Evolutionary conservation across 2,113 vertebrate species (phyloP).

Genomic region (Phalacrocorax aristotelis): DNA sequence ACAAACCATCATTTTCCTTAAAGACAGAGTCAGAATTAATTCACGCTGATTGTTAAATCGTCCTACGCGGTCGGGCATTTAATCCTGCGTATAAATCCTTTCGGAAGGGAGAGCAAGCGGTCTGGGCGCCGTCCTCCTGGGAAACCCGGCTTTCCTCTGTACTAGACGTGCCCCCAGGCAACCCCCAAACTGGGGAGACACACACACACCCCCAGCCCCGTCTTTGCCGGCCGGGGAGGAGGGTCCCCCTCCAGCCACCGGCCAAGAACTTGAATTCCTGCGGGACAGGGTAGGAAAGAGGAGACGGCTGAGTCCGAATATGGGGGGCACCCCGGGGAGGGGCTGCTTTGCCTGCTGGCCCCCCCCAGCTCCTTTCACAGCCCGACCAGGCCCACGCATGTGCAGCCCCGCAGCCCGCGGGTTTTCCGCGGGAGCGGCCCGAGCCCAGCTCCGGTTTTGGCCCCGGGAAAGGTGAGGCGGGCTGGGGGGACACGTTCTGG

Average conservation of each 20-base stretch:
- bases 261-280: neutral
- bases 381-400: neutral
- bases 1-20: neutral
- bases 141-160: neutral
- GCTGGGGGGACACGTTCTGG: fast-evolving
- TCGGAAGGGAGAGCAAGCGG: neutral
- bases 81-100: neutral
- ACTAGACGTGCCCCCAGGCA: neutral
- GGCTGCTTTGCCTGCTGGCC: neutral
- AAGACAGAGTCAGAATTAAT: neutral
- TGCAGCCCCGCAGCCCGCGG: neutral
- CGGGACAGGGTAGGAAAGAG: neutral
- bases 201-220: neutral
- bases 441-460: neutral
- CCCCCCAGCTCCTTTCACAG: no score
- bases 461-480: neutral
- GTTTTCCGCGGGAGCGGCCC: neutral
- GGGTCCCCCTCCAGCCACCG: neutral
- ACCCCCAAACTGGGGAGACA: neutral
- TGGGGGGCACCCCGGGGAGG: neutral
- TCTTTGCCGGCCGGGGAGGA: neutral
- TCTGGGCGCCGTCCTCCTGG: neutral
- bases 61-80: neutral
- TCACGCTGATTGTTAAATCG: neutral
- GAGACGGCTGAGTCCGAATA: neutral